Conservation (phyloP, 2,797 vertebrate genomes). For the Enteromius thamalakanensis region DNA sequence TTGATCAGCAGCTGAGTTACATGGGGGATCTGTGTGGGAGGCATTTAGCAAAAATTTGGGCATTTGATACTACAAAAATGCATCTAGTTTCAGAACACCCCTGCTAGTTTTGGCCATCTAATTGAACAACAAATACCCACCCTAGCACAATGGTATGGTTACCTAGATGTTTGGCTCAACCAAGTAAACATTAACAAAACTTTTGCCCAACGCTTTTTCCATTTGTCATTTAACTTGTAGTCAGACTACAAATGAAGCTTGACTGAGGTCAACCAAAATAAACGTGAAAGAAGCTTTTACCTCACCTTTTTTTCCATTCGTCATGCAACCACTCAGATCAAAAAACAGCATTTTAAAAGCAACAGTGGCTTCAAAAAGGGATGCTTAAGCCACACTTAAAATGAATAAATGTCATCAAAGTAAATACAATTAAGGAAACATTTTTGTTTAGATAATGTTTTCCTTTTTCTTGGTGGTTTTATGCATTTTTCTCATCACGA, state of each 20-base stretch:
- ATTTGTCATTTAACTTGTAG: conserved; percentile 36
- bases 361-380: conserved; percentile 5
- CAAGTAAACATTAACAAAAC: conserved; percentile 40
- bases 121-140: conserved; percentile 29
- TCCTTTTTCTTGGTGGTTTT: not conserved
- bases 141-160: conserved; percentile 31
- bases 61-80: conserved; percentile 35
- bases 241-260: conserved; percentile 33
- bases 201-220: conserved; percentile 19
- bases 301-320: conserved; percentile 25
- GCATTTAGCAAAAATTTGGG: conserved; percentile 12
- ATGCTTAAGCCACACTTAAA: not conserved
- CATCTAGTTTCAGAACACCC: conserved; percentile 29
- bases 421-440: not conserved
- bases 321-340: conserved; percentile 11
- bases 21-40: conserved; percentile 29
- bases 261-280: conserved; percentile 41
- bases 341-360: not conserved
- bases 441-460: not conserved
- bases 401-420: not conserved
- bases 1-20: conserved; percentile 35
- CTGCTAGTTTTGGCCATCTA: conserved; percentile 39
- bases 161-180: conserved; percentile 39
- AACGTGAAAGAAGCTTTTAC: conserved; percentile 14
- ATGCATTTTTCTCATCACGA: not conserved